Conservation (phyloP, 2,888 invertebrate species). For the Drosophila trichaetosa region DNA sequence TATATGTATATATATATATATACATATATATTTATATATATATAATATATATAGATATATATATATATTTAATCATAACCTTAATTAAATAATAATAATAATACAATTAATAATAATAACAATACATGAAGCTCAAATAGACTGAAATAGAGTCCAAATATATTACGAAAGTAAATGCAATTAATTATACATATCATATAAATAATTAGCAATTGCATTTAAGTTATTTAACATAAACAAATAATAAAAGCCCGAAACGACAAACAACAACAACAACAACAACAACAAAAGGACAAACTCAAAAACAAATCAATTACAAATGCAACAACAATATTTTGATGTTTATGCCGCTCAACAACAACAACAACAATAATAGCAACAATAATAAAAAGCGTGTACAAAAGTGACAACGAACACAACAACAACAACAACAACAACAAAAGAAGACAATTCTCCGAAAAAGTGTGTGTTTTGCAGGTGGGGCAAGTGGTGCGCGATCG, state of each 20-base stretch:
- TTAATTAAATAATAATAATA: conserved; percentile 37
- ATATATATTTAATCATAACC: conserved; percentile 40
- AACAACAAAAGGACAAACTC: conserved; percentile 26
- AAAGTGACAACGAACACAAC: conserved; percentile 16
- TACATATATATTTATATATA: conserved; percentile 12
- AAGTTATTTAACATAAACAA: conserved; percentile 62
- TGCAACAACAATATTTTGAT: conserved; percentile 22
- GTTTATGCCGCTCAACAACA: conserved; percentile 1
- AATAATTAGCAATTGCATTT: conserved; percentile 82
- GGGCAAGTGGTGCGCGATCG: conserved; percentile 20
- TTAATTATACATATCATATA: conserved; percentile 84
- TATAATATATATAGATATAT: conserved; percentile 4
- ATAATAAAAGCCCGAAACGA: conserved; percentile 25
- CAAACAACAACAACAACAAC: conserved; percentile 9
- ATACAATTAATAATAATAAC: conserved; percentile 33
- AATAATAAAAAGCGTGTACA: conserved; percentile 32
- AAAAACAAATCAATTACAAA: conserved; percentile 23
- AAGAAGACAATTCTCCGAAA: conserved; percentile 6
- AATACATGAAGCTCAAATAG: conserved; percentile 82
- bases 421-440: conserved; percentile 3
- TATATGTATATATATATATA: conserved; percentile 19
- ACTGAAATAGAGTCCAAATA: conserved; percentile 84
- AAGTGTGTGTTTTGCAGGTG: conserved; percentile 22
- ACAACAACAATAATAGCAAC: conserved; percentile 1
- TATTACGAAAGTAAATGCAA: conserved; percentile 83